Conservation (phyloP, 2,888 invertebrate genomes). For the Conchocele bisecta region DNA sequence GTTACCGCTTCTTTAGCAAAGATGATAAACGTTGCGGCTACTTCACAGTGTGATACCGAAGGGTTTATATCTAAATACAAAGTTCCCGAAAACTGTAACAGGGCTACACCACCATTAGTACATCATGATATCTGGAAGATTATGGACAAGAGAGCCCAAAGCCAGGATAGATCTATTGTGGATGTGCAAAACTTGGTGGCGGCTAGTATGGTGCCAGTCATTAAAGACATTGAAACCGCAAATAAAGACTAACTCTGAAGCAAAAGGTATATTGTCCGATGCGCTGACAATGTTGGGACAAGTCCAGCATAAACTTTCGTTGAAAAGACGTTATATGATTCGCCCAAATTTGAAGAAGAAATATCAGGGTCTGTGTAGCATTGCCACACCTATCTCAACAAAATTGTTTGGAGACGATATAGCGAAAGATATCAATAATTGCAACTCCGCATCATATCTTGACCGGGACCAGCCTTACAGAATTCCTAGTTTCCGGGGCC, state of each 20-base stretch:
- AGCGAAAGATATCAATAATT: too few relatives aligned
- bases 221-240: constrained; percentile 9
- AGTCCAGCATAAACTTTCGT: constrained; percentile 10
- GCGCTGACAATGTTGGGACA: constrained; percentile 22
- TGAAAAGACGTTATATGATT: constrained; percentile 10
- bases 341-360: too few relatives aligned
- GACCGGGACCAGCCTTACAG: too few relatives aligned
- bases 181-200: constrained; percentile 10
- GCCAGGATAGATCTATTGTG: constrained; percentile 4
- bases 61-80: too few relatives aligned
- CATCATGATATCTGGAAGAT: constrained; percentile 27
- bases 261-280: constrained; percentile 17
- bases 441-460: too few relatives aligned
- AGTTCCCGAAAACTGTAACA: constrained; percentile 27
- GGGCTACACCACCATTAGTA: constrained; percentile 1
- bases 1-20: constrained; percentile 10
- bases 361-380: too few relatives aligned
- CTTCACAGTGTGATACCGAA: constrained; percentile 9
- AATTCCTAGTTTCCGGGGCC: too few relatives aligned
- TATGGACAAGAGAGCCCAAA: constrained; percentile 6
- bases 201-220: constrained; percentile 8
- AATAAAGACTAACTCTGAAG: constrained; percentile 1
- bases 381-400: not conserved
- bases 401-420: too few relatives aligned
- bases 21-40: constrained; percentile 10